These are phyloP conservation scores for Oryzaephilus surinamensis DNA, from an alignment of 1,140 invertebrate species.

Conservation along the genomic window DNA sequence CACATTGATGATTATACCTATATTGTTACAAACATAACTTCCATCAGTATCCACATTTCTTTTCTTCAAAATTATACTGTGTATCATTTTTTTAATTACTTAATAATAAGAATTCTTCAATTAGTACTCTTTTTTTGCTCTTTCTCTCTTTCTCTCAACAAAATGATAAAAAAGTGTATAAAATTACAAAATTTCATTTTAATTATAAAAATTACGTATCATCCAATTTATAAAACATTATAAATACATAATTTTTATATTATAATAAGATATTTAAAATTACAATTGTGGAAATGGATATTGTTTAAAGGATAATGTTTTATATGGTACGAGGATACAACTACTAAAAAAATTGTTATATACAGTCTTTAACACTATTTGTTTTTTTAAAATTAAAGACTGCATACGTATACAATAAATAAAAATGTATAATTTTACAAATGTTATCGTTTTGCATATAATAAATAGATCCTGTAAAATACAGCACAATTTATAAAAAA, in stretches of 20 bases:
- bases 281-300: slow-evolving; percentile 4
- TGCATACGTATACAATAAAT: slow-evolving; percentile 14
- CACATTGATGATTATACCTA: slow-evolving; percentile 15
- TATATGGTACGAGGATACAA: slow-evolving; percentile 7
- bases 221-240: background rate
- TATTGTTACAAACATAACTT: slow-evolving; percentile 17
- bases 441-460: no score
- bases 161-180: slow-evolving; percentile 9
- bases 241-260: slow-evolving; percentile 7
- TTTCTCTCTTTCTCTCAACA: slow-evolving; percentile 1
- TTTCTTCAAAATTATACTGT: slow-evolving; percentile 5
- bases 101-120: no score
- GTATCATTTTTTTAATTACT: slow-evolving; percentile 8
- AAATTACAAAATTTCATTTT: slow-evolving; percentile 6
- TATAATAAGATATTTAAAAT: background rate
- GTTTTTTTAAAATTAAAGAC: slow-evolving; percentile 9
- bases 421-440: no score
- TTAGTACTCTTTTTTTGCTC: slow-evolving; percentile 2
- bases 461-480: no score
- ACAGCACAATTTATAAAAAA: no score
- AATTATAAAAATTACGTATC: slow-evolving; percentile 5
- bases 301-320: slow-evolving; percentile 3
- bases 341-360: slow-evolving; percentile 6
- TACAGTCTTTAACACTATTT: slow-evolving; percentile 6
- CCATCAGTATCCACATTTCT: slow-evolving; percentile 12